These are phyloP conservation scores for Cydia splendana DNA, from an alignment of 1,140 invertebrate genomes.

Conservation along the genomic window DNA sequence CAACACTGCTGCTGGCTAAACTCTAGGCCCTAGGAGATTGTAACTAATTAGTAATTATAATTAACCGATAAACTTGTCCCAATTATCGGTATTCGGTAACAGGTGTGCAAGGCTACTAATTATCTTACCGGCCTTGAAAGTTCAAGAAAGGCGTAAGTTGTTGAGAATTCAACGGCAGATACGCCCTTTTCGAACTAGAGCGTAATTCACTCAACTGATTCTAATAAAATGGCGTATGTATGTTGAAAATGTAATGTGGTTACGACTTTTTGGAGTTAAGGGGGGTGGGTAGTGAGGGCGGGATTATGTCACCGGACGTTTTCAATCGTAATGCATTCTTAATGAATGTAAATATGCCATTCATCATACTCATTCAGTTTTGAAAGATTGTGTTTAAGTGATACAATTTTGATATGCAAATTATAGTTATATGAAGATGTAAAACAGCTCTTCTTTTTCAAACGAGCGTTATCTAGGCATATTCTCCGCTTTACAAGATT, in stretches of 20 bases:
- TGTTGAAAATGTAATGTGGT: neutral
- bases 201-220: neutral
- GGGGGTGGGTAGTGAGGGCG: neutral
- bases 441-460: too few relatives aligned
- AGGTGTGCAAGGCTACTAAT: constrained; percentile 29
- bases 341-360: constrained; percentile 17
- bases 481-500: too few relatives aligned
- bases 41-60: neutral
- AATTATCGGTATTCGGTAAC: constrained; percentile 16
- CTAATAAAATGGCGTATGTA: neutral
- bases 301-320: constrained; percentile 13
- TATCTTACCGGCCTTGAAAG: neutral
- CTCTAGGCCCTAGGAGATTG: neutral
- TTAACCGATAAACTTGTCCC: constrained; percentile 11
- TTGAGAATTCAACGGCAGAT: neutral
- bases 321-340: neutral
- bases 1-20: neutral
- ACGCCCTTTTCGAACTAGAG: neutral
- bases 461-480: too few relatives aligned
- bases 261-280: neutral
- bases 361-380: constrained; percentile 18
- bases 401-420: too few relatives aligned
- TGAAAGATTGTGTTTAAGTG: neutral
- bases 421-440: too few relatives aligned
- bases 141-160: neutral